Evolutionary conservation across 2,113 vertebrate genomes (phyloP).

Genomic region (Ptyas mucosa): DNA sequence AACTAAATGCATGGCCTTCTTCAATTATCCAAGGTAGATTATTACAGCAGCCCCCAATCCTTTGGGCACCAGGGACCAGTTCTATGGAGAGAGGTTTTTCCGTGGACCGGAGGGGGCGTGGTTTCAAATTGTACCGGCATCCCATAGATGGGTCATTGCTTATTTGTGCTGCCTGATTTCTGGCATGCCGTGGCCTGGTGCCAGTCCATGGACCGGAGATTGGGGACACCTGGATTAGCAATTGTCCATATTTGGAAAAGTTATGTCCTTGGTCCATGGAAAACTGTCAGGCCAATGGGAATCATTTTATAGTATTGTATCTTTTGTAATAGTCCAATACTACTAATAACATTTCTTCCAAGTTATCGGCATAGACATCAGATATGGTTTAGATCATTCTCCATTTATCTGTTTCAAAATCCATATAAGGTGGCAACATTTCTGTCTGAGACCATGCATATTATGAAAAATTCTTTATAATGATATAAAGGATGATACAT

Average conservation of each 20-base stretch:
- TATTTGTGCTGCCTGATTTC: too few relatives aligned
- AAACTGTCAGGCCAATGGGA: not conserved
- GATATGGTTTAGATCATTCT: not conserved
- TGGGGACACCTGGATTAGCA: not conserved
- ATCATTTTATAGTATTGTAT: not conserved
- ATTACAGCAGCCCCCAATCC: too few relatives aligned
- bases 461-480: not conserved
- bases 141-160: too few relatives aligned
- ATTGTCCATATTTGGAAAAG: not conserved
- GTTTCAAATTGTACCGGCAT: too few relatives aligned
- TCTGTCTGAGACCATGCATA: not conserved
- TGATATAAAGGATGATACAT: not conserved
- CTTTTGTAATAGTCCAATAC: not conserved
- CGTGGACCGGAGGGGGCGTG: fast-evolving
- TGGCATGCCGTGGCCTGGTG: too few relatives aligned
- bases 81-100: too few relatives aligned
- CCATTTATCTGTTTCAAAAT: not conserved
- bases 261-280: not conserved
- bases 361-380: not conserved
- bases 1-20: not conserved
- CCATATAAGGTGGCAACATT: not conserved
- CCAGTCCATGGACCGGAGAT: too few relatives aligned
- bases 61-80: too few relatives aligned
- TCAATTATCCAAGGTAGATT: not conserved
- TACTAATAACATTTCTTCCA: not conserved